Percentiles rank a stretch among this genome's conserved stretches.
These are phyloP conservation scores for Epinephelus fuscoguttatus DNA, from an alignment of 2,113 vertebrate genomes.

Conservation along the genomic window DNA sequence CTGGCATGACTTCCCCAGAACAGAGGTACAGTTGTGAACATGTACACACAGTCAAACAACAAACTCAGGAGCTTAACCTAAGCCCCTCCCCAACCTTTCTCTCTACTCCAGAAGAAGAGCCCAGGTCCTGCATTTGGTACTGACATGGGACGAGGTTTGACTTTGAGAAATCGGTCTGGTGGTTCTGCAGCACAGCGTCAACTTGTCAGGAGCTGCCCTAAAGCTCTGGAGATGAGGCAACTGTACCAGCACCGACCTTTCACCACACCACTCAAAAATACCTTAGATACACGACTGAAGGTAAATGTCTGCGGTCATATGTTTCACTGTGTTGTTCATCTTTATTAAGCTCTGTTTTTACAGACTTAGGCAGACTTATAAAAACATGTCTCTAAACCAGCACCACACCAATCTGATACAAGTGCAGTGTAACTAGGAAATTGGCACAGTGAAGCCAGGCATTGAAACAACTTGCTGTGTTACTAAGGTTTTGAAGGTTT, in stretches of 20 bases:
- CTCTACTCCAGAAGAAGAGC: slow-evolving; percentile 79
- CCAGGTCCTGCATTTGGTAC: slow-evolving; percentile 75
- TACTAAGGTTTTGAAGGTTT: background rate
- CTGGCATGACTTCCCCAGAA: slow-evolving; percentile 82
- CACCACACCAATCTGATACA: background rate
- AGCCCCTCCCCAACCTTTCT: background rate
- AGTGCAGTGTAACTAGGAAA: background rate
- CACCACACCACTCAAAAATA: slow-evolving; percentile 70
- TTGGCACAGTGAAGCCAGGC: background rate
- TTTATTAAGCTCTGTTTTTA: background rate
- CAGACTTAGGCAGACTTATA: background rate
- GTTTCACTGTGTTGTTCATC: too few relatives aligned
- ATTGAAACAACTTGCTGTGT: background rate
- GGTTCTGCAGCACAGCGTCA: background rate
- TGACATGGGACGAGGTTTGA: slow-evolving; percentile 77
- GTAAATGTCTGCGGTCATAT: slow-evolving; percentile 70
- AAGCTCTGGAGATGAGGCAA: slow-evolving; percentile 88
- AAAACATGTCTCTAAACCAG: background rate
- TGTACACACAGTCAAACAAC: background rate
- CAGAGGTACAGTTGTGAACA: slow-evolving; percentile 82
- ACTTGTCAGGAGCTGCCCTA: slow-evolving; percentile 83
- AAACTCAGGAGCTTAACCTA: background rate
- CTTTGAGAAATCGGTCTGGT: slow-evolving; percentile 62
- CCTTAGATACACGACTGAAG: slow-evolving; percentile 88
- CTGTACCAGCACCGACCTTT: slow-evolving; percentile 86